Conservation (phyloP, 2,888 invertebrate species). For the Plebejus melissa region DNA sequence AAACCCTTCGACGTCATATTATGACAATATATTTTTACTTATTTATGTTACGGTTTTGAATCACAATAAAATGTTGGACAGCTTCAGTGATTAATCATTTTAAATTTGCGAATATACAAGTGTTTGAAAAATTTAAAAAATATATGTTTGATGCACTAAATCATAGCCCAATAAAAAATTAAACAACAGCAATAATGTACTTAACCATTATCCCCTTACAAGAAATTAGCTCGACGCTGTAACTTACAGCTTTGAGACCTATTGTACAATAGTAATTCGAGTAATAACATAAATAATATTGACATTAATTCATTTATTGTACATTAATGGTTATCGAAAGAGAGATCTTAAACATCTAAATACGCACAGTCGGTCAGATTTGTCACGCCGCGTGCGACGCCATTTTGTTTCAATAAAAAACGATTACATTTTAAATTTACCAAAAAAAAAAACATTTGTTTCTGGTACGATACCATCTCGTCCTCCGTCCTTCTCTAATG, state of each 20-base stretch:
- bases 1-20: slow-evolving; percentile 16
- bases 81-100: too few species aligned
- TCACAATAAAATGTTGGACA: not conserved
- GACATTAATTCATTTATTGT: slow-evolving; percentile 27
- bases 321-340: slow-evolving; percentile 21
- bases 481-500: slow-evolving; percentile 32
- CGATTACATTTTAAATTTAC: slow-evolving; percentile 49
- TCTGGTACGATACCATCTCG: slow-evolving; percentile 50
- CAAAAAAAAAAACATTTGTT: slow-evolving; percentile 56
- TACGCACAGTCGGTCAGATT: slow-evolving; percentile 36
- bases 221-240: not conserved
- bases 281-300: slow-evolving; percentile 25
- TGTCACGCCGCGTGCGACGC: slow-evolving; percentile 60
- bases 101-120: too few species aligned
- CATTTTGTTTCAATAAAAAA: slow-evolving; percentile 49
- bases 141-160: not conserved
- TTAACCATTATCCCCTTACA: not conserved
- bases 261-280: slow-evolving; percentile 11
- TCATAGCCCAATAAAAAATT: not conserved
- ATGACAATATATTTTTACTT: not conserved
- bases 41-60: not conserved
- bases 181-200: not conserved
- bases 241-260: not conserved
- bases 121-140: not conserved
- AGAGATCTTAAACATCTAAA: slow-evolving; percentile 24